A percentile compares a stretch with the other conserved stretches of the same genome.
Conservation (phyloP, 2,888 invertebrate genomes). For the Shargacucullia verbasci region DNA sequence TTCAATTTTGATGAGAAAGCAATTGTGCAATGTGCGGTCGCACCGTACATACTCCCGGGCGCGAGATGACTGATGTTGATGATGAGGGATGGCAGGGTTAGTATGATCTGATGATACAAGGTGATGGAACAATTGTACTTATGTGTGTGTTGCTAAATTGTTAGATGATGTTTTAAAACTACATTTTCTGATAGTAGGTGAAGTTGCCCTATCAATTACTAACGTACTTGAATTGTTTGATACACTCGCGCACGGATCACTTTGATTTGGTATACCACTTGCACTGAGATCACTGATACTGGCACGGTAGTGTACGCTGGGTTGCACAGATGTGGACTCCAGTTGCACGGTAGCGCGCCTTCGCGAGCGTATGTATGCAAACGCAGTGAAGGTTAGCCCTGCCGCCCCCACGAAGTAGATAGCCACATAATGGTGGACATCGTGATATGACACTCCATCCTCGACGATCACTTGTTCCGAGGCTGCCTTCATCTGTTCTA, state of each 20-base stretch:
- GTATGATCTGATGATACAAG: no score
- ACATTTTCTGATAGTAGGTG: slow-evolving; percentile 2
- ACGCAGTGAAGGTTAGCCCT: no score
- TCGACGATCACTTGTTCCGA: neutral
- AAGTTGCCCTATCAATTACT: neutral
- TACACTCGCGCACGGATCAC: slow-evolving; percentile 4
- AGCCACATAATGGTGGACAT: slow-evolving; percentile 5
- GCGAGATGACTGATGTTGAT: no score
- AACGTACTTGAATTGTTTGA: neutral
- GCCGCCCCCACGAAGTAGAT: slow-evolving; percentile 7
- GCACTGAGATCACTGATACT: slow-evolving; percentile 1
- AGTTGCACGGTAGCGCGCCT: no score
- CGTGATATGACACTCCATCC: slow-evolving; percentile 1
- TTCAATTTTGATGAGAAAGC: no score
- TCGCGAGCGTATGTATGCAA: no score
- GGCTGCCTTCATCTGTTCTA: neutral
- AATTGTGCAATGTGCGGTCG: no score
- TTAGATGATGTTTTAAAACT: slow-evolving; percentile 8
- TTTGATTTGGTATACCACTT: neutral
- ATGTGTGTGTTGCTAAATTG: neutral
- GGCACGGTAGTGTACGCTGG: slow-evolving; percentile 2
- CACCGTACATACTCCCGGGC: no score
- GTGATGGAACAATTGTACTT: slow-evolving; percentile 3
- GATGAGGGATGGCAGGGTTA: no score
- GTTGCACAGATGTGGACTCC: no score